Conservation (phyloP, 2,888 invertebrate species). For the Caenorhabditis becei region DNA sequence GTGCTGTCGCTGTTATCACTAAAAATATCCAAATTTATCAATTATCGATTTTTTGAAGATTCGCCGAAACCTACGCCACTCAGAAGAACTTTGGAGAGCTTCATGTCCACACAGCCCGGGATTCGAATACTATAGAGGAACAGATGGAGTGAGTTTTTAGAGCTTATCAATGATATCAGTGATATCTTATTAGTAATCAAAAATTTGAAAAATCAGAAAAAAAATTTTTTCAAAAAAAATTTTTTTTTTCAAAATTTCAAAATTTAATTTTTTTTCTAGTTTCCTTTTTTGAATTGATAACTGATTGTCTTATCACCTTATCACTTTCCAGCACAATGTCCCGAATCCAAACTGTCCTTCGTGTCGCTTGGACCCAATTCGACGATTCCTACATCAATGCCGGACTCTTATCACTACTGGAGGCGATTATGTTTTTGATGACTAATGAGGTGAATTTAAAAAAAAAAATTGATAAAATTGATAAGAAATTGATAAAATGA, state of each 20-base stretch:
- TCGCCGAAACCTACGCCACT: slow-evolving; percentile 66
- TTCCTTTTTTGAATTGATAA: not conserved
- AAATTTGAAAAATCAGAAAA: not conserved
- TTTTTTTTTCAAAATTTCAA: not conserved
- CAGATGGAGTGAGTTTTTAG: slow-evolving; percentile 49
- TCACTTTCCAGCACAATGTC: slow-evolving; percentile 55
- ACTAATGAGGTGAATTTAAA: slow-evolving; percentile 35
- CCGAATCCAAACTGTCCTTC: slow-evolving; percentile 66
- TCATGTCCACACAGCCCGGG: slow-evolving; percentile 48
- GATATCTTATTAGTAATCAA: too few species aligned
- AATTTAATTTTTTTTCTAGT: not conserved
- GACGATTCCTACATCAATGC: slow-evolving; percentile 70
- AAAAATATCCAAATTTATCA: too few species aligned
- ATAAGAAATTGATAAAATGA: too few species aligned
- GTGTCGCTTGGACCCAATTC: slow-evolving; percentile 75
- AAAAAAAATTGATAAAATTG: too few species aligned
- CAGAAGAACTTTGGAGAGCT: slow-evolving; percentile 58
- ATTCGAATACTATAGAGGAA: slow-evolving; percentile 55
- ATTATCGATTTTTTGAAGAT: slow-evolving; percentile 58
- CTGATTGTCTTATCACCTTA: too few species aligned
- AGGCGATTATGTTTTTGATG: slow-evolving; percentile 68
- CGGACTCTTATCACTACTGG: slow-evolving; percentile 73
- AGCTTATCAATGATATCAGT: not conserved
- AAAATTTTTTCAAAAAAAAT: slow-evolving; percentile 3
- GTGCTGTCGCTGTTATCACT: too few species aligned